These are phyloP conservation scores for Spinus pinus DNA, from an alignment of 2,797 vertebrate genomes.

Conservation along the genomic window DNA sequence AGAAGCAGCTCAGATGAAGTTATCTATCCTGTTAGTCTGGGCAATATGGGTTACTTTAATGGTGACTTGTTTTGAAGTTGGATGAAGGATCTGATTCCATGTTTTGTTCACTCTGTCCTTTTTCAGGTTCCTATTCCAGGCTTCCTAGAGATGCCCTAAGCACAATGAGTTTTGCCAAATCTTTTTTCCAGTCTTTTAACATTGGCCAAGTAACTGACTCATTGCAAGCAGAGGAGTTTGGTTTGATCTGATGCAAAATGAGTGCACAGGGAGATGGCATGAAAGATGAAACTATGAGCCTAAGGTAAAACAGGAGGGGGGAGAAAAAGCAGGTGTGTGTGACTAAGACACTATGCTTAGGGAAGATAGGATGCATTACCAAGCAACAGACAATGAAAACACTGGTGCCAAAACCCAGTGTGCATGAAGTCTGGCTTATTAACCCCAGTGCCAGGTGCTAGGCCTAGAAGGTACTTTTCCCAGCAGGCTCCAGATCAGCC, in stretches of 20 bases:
- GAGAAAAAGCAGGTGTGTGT: neutral
- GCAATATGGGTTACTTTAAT: neutral
- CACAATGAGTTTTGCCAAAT: neutral
- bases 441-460: neutral
- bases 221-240: neutral
- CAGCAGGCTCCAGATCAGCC: neutral
- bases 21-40: neutral
- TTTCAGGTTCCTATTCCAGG: neutral
- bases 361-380: neutral
- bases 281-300: neutral
- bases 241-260: slow-evolving; percentile 5
- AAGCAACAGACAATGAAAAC: neutral
- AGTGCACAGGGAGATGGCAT: neutral
- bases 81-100: neutral
- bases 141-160: neutral
- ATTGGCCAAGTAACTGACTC: neutral
- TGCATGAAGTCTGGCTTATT: neutral
- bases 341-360: neutral
- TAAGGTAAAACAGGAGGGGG: neutral
- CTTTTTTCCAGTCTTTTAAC: slow-evolving; percentile 31
- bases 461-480: neutral
- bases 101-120: neutral
- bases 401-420: neutral
- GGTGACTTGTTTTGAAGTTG: neutral
- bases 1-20: neutral